Base-by-base conservation (phyloP, 1,140 invertebrate genomes). In the Bombus impatiens region DNA sequence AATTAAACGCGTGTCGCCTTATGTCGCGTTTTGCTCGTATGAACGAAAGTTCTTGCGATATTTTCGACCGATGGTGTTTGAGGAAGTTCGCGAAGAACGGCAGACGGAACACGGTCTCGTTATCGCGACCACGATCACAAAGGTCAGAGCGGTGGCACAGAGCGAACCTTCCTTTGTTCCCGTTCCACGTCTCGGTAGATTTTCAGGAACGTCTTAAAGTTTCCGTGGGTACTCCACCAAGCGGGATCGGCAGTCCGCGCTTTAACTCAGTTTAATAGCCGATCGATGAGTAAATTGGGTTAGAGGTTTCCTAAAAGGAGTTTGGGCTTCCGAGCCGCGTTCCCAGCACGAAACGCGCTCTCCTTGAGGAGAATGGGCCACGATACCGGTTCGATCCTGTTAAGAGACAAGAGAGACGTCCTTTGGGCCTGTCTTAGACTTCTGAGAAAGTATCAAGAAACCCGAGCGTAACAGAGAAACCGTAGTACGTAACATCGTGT, bases 251-350 rank as follows among this genome's bases (percentile, higher is more conserved):
- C 86, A 79, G 78, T 44, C 82, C 42, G 84, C 82, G 75, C 86
- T 87, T 91, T 93, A 93, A 92, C 87, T 91, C 86, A 86, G 84
- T 90, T 91, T 92, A 92, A 93, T 86, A 87, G 87, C 76, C 86
- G 89, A 86, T 92, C 87, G 87, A 91, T 90, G 88, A 65, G 86
- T 71, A 92, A 93, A 93, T 92, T 91, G 74, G 82, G 89, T 92
- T 92, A 91, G 90, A 84, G 71, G 84, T 86, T 90, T 87, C 83
- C 79, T 88, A 81, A 92, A 92, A 92, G 90, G 90, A 91, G 86
- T 90, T 87, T 84, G 72, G 84, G 74, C 78, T 80, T 82, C 44
- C 72, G 78, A 74, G 78, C 47, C 53, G 59, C 44, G 62, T 28
- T 70, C n/a, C 75, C 35, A 47, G 44, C 53, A 81, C 62, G 67